Evolutionary conservation across 1,140 invertebrate species (phyloP), one percentile per base, ranked within the genome.

Genomic region (Papilio polyxenes): DNA sequence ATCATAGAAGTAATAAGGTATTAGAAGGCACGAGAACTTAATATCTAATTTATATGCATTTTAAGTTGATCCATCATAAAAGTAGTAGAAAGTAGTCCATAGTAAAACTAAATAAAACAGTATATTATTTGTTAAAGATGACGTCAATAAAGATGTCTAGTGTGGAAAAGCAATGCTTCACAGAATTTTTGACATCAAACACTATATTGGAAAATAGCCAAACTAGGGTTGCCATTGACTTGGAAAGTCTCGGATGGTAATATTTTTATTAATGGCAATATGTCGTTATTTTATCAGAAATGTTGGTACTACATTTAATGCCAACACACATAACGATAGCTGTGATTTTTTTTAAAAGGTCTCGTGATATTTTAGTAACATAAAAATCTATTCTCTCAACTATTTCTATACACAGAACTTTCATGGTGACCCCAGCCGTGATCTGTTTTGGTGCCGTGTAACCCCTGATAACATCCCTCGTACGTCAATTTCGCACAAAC

Each of bases 401-500:
- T 69, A 69, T 37, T 11, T 17, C 23, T 31, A 3, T 13, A 37
- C 13, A 72, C 1, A 15, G 13, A 15, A 17, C 5, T 15, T 17
- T n/a, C 0, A 51, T 77, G 20, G 49, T 48, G 13, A 77, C 49
- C 75, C 44, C 44, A 79, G 75, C 79, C 53, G 74, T 44, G 72
- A 75, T 53, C 40, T 82, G 62, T 82, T 49, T 53, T 23, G 9
- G 82, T 78, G 77, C 82, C 78, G 77, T 56, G 59, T 78, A 62
- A 81, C 56, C 79, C 56, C 62, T 56, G 82, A 83, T 83, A 80
- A 75, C 76, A 80, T 11, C 74, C 69, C 49, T 80, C 83, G 15
- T 79, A 17, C 56, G 23, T 79, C 77, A 79, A 79, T 59, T 59
- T 79, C 77, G 75, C 75, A 77, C 75, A 77, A 77, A 77, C 75